Conservation (phyloP, 2,888 invertebrate species). For the Seira ritae region DNA sequence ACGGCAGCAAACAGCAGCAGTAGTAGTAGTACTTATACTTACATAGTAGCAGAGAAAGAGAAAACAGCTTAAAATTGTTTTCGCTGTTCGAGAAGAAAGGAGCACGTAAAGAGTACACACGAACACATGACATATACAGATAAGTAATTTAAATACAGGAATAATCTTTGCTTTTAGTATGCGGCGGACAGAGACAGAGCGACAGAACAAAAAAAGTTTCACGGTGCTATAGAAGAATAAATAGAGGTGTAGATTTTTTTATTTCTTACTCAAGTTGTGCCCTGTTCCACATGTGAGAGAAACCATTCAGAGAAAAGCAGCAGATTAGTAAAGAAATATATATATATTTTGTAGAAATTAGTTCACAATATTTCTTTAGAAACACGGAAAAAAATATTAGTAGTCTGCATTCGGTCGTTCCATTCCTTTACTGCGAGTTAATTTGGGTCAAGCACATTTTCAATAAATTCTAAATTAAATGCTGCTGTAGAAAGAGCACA, state of each 20-base stretch:
- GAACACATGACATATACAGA: no score
- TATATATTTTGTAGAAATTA: slow-evolving; percentile 1
- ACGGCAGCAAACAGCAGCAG: no score
- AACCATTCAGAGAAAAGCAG: slow-evolving; percentile 34
- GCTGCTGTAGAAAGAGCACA: no score
- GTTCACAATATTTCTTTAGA: not conserved
- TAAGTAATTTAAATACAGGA: no score
- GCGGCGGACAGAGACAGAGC: no score
- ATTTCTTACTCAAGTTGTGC: slow-evolving; percentile 58
- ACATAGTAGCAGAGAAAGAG: no score
- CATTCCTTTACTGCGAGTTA: not conserved
- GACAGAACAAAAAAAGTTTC: not conserved
- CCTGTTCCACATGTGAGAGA: slow-evolving; percentile 40
- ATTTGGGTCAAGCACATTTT: not conserved
- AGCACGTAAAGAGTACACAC: no score
- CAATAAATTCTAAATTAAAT: no score
- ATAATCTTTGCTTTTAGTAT: no score
- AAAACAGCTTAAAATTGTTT: no score
- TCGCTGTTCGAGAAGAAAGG: no score
- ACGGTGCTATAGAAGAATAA: not conserved
- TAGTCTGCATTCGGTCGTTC: not conserved
- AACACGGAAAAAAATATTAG: not conserved
- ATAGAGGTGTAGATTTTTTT: not conserved
- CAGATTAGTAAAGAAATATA: slow-evolving; percentile 42
- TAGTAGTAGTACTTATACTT: no score